Evolutionary conservation across 2,888 invertebrate genomes (phyloP).

Genomic region (Coronaproctus castanopsis): DNA sequence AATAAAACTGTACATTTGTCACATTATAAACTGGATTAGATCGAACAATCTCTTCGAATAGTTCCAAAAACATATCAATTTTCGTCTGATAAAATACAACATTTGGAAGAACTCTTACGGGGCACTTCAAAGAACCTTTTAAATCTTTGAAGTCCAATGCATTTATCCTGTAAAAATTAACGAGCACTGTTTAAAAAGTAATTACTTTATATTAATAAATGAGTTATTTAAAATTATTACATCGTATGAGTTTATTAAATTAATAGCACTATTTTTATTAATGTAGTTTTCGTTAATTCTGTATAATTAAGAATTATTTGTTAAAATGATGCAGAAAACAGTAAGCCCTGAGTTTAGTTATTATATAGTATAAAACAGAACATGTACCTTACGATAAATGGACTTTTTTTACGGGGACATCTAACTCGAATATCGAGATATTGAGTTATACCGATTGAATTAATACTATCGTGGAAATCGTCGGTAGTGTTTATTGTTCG

Average conservation of each 20-base stretch:
- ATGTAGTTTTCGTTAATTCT: too few relatives aligned
- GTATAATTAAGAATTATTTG: too few relatives aligned
- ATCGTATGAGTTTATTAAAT: too few relatives aligned
- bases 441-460: not conserved
- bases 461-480: not conserved
- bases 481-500: slow-evolving; percentile 24
- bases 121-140: slow-evolving; percentile 44
- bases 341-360: too few relatives aligned
- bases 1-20: not conserved
- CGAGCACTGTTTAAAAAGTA: too few relatives aligned
- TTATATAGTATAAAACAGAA: too few relatives aligned
- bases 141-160: slow-evolving; percentile 58
- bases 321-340: too few relatives aligned
- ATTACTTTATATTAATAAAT: too few relatives aligned
- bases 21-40: slow-evolving; percentile 37
- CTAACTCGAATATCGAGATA: not conserved
- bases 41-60: slow-evolving; percentile 53
- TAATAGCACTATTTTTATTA: too few relatives aligned
- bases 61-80: slow-evolving; percentile 63
- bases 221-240: too few relatives aligned
- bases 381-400: not conserved
- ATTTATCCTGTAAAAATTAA: slow-evolving; percentile 40
- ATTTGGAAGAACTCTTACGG: slow-evolving; percentile 43
- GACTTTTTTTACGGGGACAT: not conserved
- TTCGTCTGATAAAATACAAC: slow-evolving; percentile 55